A percentile compares a stretch with the other conserved stretches of the same genome.
phyloP scores from a whole-genome alignment of 2,113 vertebrate genomes.

The Caranx melampygus region DNA sequence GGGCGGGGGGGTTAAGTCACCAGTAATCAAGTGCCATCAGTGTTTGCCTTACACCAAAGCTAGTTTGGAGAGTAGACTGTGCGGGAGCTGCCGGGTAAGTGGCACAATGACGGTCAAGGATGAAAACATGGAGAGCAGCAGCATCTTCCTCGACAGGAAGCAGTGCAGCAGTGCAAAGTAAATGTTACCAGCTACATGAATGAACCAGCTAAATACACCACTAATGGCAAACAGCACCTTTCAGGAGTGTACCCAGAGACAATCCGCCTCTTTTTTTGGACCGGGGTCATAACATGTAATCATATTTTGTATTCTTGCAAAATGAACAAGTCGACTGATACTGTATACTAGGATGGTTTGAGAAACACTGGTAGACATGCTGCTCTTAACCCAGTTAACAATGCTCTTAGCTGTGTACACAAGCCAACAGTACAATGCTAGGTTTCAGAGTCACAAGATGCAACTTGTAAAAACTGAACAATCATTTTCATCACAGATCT shows the following conservation, averaged over 20 bases:
- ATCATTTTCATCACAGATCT: constrained; percentile 78
- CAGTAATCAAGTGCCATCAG: constrained; percentile 58
- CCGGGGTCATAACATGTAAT: constrained; percentile 36
- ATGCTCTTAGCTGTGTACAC: constrained; percentile 51
- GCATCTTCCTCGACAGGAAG: constrained; percentile 68
- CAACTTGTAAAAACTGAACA: constrained; percentile 69
- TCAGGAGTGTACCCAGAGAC: constrained; percentile 54
- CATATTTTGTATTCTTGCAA: constrained; percentile 36
- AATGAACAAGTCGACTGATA: constrained; percentile 27
- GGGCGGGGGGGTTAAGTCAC: constrained; percentile 42
- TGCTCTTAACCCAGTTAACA: constrained; percentile 51
- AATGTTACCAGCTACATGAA: constrained; percentile 60
- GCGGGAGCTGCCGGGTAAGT: constrained; percentile 68
- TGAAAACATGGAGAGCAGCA: constrained; percentile 67
- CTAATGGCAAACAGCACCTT: constrained; percentile 76
- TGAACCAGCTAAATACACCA: constrained; percentile 69
- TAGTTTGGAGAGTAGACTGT: constrained; percentile 63
- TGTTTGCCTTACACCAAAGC: constrained; percentile 64
- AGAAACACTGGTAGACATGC: constrained; percentile 69
- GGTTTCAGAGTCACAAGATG: constrained; percentile 48
- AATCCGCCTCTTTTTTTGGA: constrained; percentile 3
- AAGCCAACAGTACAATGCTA: constrained; percentile 53
- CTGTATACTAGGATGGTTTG: constrained; percentile 46
- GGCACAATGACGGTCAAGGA: constrained; percentile 58
- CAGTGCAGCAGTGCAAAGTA: constrained; percentile 71